Base-by-base conservation (phyloP, 2,888 invertebrate species). In the Pyrrhia umbra region DNA sequence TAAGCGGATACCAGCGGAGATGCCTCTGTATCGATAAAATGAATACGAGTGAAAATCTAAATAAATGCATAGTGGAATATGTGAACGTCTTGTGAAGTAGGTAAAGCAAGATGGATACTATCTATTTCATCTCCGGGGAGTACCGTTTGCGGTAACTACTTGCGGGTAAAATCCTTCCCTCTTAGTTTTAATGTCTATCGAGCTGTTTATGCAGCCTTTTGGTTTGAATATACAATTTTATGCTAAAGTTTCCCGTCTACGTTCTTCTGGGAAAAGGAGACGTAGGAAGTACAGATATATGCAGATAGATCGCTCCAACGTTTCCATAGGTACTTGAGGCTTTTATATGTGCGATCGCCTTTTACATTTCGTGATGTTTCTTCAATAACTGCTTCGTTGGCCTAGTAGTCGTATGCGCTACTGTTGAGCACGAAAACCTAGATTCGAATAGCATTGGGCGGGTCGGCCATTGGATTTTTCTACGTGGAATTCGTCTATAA, bases 111-210 rank as follows among this genome's bases (percentile, higher is more conserved):
- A 77, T 63, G 68, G 67, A 80, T 70, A 74, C 60, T 70, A 67
- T 74, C 74, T 77, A 62, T 77, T 68, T 74, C 70, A 80, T 78
- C 80, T 75, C 80, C 45, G 58, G 71, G 58, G 80, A 78, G 65
- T 56, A 54, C 30, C 70, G 54, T 62, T 79, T 67, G 66, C 58
- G 67, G 78, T 74, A 65, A 77, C 62, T 59, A 69, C 54, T 74
- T 56, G 60, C 37, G 54, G 66, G 59, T 67, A 65, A 72, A 78
- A 77, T 68, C 58, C 60, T 68, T 68, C 30, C 51, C 64, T 80
- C 73, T 77, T 80, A 77, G 69, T 77, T 73, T 73, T 64, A 69
- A 73, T 79, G 64, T 76, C 50, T 65, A 57, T 79, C 63, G 59
- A 77, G 56, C 64, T 77, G 66, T 65, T 76, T 77, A 73, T 75